Conservation (phyloP, 2,888 invertebrate species). For the Augochlorella aurata region DNA sequence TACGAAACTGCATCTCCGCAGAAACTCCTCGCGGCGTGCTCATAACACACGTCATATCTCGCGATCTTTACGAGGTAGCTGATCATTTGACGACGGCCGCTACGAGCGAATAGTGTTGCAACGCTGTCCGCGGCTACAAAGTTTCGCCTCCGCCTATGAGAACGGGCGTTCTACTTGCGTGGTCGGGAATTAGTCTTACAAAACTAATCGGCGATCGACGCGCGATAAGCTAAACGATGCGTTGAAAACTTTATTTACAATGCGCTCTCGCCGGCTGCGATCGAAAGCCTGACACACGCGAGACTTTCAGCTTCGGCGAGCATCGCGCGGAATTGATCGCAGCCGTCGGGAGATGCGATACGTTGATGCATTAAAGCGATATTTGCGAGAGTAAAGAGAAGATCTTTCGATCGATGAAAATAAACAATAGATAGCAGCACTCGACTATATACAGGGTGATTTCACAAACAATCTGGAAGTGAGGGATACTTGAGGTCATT, state of each 20-base stretch:
- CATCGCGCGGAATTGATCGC: no score
- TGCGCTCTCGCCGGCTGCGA: background rate
- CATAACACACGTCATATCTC: slow-evolving; percentile 59
- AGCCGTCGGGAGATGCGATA: no score
- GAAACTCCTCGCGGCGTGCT: slow-evolving; percentile 34
- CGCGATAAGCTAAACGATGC: slow-evolving; percentile 1
- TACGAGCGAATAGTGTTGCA: slow-evolving; percentile 23
- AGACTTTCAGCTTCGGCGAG: no score
- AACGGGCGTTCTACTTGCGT: slow-evolving; percentile 24
- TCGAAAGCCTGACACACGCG: no score
- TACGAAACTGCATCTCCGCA: slow-evolving; percentile 48
- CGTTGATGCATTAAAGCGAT: no score
- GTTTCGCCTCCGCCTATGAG: slow-evolving; percentile 40
- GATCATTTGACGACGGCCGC: slow-evolving; percentile 47
- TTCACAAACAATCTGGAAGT: no score
- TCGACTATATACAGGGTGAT: no score
- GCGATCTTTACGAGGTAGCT: slow-evolving; percentile 62
- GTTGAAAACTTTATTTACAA: slow-evolving; percentile 23
- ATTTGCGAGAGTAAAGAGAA: no score
- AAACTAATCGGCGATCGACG: slow-evolving; percentile 27
- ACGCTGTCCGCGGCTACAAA: slow-evolving; percentile 34
- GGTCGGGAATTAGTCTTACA: slow-evolving; percentile 20
- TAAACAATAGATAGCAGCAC: no score
- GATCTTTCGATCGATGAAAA: no score
- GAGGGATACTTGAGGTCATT: no score